Evolutionary conservation across 2,113 vertebrate species (phyloP).

Genomic region (Sorex araneus): DNA sequence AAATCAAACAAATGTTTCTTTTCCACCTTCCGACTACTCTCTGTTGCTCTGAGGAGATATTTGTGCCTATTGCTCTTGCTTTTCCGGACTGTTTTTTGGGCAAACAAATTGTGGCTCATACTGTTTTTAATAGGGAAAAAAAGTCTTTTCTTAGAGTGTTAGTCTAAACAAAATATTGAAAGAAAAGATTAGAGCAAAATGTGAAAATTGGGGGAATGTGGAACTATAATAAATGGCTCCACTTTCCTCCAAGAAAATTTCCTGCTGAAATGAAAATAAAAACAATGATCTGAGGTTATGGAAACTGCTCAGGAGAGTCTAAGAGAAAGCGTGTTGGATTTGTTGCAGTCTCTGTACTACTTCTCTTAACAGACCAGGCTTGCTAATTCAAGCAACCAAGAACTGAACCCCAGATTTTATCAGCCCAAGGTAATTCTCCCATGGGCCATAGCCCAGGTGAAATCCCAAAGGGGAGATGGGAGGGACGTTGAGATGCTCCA

Average conservation of each 20-base stretch:
- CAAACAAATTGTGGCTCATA: constrained; percentile 18
- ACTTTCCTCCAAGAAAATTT: constrained; percentile 47
- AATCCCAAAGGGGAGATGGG: neutral
- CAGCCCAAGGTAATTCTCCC: neutral
- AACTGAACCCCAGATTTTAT: neutral
- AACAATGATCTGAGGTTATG: constrained; percentile 24
- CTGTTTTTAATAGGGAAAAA: constrained; percentile 67
- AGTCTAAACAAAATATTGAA: constrained; percentile 49
- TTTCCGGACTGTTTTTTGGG: constrained; percentile 34
- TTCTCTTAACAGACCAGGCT: neutral
- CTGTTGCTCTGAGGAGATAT: constrained; percentile 35
- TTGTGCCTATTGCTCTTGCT: neutral
- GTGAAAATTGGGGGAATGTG: constrained; percentile 49
- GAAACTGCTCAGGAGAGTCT: neutral
- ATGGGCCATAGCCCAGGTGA: neutral
- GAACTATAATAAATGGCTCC: constrained; percentile 36
- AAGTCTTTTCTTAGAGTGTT: constrained; percentile 57
- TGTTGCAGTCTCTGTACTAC: neutral
- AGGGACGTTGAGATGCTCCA: neutral
- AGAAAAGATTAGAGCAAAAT: constrained; percentile 26
- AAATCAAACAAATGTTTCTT: constrained; percentile 18
- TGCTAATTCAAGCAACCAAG: neutral
- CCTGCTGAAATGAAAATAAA: constrained; percentile 38
- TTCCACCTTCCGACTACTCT: neutral
- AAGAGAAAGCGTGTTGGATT: neutral